phyloP scores from a whole-genome alignment of 2,113 vertebrate species.

The Gallinago paraguaiae region DNA sequence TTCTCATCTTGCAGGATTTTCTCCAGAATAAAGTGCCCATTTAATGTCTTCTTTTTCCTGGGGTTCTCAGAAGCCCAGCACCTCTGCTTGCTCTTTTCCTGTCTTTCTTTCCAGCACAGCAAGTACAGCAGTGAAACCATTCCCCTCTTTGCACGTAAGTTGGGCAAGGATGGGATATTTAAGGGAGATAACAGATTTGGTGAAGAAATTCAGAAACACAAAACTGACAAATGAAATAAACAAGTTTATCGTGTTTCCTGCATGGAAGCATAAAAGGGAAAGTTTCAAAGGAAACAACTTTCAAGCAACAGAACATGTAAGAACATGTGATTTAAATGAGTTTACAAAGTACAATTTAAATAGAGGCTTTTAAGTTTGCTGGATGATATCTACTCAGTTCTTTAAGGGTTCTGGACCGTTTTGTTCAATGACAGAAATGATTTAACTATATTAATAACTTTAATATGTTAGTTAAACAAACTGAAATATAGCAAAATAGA shows the following conservation, averaged over 20 bases:
- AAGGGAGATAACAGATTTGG: conserved; percentile 69
- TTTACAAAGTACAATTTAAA: conserved; percentile 42
- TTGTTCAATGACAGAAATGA: background rate
- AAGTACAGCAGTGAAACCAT: conserved; percentile 7
- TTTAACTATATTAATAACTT: conserved; percentile 19
- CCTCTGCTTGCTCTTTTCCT: background rate
- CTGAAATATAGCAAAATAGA: background rate
- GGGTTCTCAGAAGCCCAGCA: background rate
- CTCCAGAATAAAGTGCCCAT: background rate
- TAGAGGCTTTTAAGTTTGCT: conserved; percentile 51
- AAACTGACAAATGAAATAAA: conserved; percentile 75
- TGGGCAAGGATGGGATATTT: conserved; percentile 54
- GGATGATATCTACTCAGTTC: background rate
- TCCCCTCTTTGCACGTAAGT: conserved; percentile 7
- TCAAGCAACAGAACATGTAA: conserved; percentile 28
- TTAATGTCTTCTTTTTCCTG: background rate
- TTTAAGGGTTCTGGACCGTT: conserved; percentile 1
- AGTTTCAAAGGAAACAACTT: conserved; percentile 68
- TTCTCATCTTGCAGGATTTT: background rate
- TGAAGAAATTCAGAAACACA: conserved; percentile 76
- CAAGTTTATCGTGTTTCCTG: conserved; percentile 74
- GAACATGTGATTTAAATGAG: conserved; percentile 42
- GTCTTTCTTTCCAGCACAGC: background rate
- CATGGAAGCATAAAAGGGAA: conserved; percentile 31
- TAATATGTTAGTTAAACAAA: conserved; percentile 36